These are phyloP conservation scores for Ichneumoninae sp. DNA, from an alignment of 2,888 invertebrate species.

Conservation along the genomic window DNA sequence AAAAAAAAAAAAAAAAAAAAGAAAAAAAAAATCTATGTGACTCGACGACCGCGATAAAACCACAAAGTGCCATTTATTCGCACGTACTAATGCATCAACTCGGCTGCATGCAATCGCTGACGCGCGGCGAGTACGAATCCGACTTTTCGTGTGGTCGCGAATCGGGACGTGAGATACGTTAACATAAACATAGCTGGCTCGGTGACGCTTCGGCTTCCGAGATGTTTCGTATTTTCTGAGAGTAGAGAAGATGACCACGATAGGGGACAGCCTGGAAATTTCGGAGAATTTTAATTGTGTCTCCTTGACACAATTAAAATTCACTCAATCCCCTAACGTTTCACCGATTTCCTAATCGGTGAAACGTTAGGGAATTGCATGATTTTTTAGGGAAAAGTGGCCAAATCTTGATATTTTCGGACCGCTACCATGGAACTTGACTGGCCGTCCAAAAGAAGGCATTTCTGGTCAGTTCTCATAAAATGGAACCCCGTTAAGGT, in stretches of 20 bases:
- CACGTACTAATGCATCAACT: constrained; percentile 54
- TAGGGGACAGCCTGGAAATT: no score
- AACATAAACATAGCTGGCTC: constrained; percentile 76
- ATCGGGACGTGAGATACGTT: constrained; percentile 70
- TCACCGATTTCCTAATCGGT: no score
- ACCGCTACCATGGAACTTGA: no score
- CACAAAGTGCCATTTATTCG: constrained; percentile 58
- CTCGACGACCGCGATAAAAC: constrained; percentile 41
- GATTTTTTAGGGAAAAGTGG: no score
- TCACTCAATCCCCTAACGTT: no score
- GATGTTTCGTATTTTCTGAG: constrained; percentile 8
- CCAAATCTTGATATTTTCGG: no score
- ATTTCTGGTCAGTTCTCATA: no score
- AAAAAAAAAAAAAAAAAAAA: neutral
- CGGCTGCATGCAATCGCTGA: constrained; percentile 42
- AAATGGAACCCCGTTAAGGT: no score
- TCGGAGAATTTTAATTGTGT: no score
- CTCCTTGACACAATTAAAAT: no score
- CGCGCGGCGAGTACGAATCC: constrained; percentile 31
- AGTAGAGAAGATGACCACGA: neutral
- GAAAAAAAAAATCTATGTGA: constrained; percentile 11
- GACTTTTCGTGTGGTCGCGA: constrained; percentile 41
- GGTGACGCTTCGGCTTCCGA: constrained; percentile 17
- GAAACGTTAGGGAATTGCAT: no score
- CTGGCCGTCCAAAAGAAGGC: no score